Percentiles rank a stretch among this genome's conserved stretches.
Evolutionary conservation across 2,113 vertebrate species (phyloP).

Genomic region (Tychaedon coryphoeus): DNA sequence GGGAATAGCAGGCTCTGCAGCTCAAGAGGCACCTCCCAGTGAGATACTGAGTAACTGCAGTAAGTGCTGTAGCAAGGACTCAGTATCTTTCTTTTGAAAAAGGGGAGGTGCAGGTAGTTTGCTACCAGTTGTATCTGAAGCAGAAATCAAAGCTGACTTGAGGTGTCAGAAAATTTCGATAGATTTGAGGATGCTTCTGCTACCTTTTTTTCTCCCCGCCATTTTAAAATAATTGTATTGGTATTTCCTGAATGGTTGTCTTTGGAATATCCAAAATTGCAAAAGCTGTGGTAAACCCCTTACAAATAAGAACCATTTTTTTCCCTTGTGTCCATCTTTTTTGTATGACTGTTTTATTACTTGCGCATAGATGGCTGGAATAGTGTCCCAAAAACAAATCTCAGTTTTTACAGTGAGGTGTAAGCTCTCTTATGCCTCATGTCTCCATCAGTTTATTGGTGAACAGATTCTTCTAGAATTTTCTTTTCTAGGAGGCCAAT

Average conservation of each 20-base stretch:
- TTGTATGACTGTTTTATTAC: background rate
- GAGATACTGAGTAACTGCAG: background rate
- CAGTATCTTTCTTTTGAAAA: fast-evolving
- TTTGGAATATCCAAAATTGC: background rate
- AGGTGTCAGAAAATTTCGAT: background rate
- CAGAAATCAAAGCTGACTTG: background rate
- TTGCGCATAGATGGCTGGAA: background rate
- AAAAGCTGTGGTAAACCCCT: background rate
- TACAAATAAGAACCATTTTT: background rate
- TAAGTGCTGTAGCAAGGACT: background rate
- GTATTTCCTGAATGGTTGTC: background rate
- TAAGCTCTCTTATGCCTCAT: background rate
- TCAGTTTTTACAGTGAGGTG: background rate
- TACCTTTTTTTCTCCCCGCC: fast-evolving
- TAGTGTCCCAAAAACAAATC: background rate
- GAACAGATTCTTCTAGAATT: background rate
- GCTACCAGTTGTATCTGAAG: background rate
- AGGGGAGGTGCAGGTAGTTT: background rate
- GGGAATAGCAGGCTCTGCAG: background rate
- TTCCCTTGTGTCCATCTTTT: background rate
- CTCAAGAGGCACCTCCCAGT: fast-evolving
- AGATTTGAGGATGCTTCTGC: background rate
- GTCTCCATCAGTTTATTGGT: background rate
- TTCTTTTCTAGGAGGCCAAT: background rate
- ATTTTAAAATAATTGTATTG: background rate